phyloP scores from a whole-genome alignment of 2,888 invertebrate genomes.

The Drosophila aldrichi region DNA sequence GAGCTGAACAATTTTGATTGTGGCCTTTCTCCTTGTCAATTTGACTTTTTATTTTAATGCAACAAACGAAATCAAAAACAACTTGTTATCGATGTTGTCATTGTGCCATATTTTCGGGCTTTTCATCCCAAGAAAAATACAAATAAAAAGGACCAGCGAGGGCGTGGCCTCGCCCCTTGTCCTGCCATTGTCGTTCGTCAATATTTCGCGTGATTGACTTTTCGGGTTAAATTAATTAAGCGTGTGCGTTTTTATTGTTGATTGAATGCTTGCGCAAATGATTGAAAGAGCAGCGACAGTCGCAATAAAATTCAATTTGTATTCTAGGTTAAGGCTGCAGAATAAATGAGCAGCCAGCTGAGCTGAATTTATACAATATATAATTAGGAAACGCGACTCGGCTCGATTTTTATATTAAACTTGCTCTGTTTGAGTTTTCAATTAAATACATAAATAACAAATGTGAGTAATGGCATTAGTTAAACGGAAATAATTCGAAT shows the following conservation, averaged over 20 bases:
- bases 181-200: constrained; percentile 56
- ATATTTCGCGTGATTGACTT: constrained; percentile 73
- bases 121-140: constrained; percentile 1
- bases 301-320: background rate
- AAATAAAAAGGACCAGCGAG: constrained; percentile 21
- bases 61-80: constrained; percentile 70
- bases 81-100: constrained; percentile 76
- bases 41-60: constrained; percentile 70
- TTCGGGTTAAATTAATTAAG: constrained; percentile 79
- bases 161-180: constrained; percentile 11
- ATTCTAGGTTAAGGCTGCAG: background rate
- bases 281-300: constrained; percentile 7
- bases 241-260: constrained; percentile 76
- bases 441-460: background rate
- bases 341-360: background rate
- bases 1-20: constrained; percentile 56
- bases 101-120: constrained; percentile 57
- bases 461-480: background rate
- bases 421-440: background rate
- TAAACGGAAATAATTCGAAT: background rate
- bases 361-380: background rate
- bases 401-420: background rate
- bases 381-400: background rate
- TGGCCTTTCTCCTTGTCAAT: constrained; percentile 63
- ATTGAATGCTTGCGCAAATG: constrained; percentile 57